These are phyloP conservation scores for Melanerpes aurifrons DNA, from an alignment of 2,113 vertebrate species.

Conservation along the genomic window DNA sequence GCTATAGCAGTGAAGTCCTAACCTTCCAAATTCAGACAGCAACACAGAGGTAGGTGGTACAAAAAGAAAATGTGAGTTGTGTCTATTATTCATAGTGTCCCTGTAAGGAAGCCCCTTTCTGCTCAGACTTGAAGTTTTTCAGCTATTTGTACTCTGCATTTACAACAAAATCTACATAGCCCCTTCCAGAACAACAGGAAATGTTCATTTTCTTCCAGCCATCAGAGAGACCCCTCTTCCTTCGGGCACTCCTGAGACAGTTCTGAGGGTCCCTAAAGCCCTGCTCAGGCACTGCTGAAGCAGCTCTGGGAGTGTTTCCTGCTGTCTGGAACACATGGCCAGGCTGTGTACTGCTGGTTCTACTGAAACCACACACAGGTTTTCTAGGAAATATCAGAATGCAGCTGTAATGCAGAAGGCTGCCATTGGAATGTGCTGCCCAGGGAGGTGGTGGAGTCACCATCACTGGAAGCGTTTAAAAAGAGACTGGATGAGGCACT, in stretches of 20 bases:
- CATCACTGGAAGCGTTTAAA: no score
- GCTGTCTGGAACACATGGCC: neutral
- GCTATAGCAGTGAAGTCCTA: rapidly evolving
- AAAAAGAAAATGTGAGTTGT: neutral
- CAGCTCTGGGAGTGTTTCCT: neutral
- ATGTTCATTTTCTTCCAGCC: neutral
- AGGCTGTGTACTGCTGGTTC: neutral
- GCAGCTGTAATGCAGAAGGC: neutral
- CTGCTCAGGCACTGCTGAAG: neutral
- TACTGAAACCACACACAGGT: neutral
- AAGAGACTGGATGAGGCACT: no score
- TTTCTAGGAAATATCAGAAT: neutral
- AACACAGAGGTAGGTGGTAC: neutral
- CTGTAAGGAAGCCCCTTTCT: neutral
- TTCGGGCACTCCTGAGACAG: neutral
- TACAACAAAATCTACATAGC: neutral
- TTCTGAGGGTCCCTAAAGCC: neutral
- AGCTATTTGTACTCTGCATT: neutral
- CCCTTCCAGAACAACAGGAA: neutral
- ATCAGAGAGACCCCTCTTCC: neutral
- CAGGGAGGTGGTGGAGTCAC: no score
- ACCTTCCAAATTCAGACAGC: neutral
- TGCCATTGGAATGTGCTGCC: no score
- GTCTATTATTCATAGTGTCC: neutral
- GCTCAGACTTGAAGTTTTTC: neutral